phyloP scores from a whole-genome alignment of 2,888 invertebrate genomes.

The Ommatoiulus sabulosus region DNA sequence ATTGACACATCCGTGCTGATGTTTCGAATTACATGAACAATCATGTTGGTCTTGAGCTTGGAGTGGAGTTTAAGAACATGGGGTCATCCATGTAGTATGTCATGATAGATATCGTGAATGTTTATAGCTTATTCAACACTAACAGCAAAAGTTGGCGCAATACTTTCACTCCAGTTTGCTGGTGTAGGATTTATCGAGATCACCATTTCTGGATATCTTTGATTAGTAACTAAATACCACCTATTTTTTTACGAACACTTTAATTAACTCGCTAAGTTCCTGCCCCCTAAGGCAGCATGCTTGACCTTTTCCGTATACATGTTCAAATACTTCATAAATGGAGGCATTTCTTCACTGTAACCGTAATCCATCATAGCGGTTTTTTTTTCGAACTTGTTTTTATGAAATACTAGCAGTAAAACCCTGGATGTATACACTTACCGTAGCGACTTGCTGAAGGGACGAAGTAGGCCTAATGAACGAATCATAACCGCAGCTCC shows the following conservation, averaged over 20 bases:
- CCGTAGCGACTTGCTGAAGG: too few species aligned
- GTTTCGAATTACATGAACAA: neutral
- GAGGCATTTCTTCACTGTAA: too few species aligned
- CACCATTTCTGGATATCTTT: neutral
- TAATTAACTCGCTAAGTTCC: neutral
- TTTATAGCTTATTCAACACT: neutral
- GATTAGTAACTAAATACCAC: conserved; percentile 10
- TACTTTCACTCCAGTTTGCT: neutral
- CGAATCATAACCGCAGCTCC: too few species aligned
- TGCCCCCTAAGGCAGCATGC: neutral
- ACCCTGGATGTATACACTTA: too few species aligned
- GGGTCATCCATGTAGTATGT: neutral
- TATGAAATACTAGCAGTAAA: too few species aligned
- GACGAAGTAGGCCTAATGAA: too few species aligned
- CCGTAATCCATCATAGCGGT: too few species aligned
- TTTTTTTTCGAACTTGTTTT: neutral
- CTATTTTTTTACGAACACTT: neutral
- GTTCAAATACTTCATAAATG: too few species aligned
- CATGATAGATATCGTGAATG: neutral
- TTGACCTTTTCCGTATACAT: neutral
- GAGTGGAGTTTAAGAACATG: neutral
- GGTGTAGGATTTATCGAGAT: neutral
- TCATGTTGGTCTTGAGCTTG: neutral
- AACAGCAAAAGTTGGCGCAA: too few species aligned
- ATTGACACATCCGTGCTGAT: neutral